Base-by-base conservation (phyloP, 2,888 invertebrate genomes). In the Protonemura montana region DNA sequence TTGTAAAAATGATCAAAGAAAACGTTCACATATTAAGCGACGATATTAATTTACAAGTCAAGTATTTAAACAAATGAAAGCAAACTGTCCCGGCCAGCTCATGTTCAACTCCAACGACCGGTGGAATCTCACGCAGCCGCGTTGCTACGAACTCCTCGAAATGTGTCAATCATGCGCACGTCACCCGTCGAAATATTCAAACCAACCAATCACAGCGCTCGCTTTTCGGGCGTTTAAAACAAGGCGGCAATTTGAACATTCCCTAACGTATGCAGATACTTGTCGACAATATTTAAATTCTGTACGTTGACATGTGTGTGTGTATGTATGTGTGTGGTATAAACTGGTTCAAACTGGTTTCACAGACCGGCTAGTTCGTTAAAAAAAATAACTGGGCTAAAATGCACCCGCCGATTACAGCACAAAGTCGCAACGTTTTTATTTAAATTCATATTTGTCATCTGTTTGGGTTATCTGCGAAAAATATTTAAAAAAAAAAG, bases 371-470 rank as follows among this genome's bases (percentile, higher is more conserved):
- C 59, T 21, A 21, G 7, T 59, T 59, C 35, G 21, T 59, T 59
- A 59, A 6, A 10, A 59, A 59, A 59, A n/a, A n/a, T n/a, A n/a
- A n/a, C n/a, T n/a, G n/a, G n/a, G n/a, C n/a, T n/a, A n/a, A n/a
- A n/a, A n/a, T n/a, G n/a, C n/a, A n/a, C n/a, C n/a, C n/a, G n/a
- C n/a, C n/a, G n/a, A n/a, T n/a, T n/a, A n/a, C n/a, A n/a, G n/a
- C n/a, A n/a, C n/a, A n/a, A n/a, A n/a, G n/a, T n/a, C n/a, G 59
- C 59, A 59, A 59, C 59, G 28, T 81, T 81, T 81, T 81, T 81
- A 35, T 81, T 81, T 81, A 81, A 81, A 29, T 81, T 81, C 13
- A 29, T n/a, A 81, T 30, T 81, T 35, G 35, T 35, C 35, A 35
- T 35, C 35, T 35, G 35, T 35, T 35, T 35, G 3, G 81, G 7